A percentile compares a stretch with the other conserved stretches of the same genome.
Evolutionary conservation across 2,888 invertebrate species (phyloP).

Genomic region (Phyto melanocephala): DNA sequence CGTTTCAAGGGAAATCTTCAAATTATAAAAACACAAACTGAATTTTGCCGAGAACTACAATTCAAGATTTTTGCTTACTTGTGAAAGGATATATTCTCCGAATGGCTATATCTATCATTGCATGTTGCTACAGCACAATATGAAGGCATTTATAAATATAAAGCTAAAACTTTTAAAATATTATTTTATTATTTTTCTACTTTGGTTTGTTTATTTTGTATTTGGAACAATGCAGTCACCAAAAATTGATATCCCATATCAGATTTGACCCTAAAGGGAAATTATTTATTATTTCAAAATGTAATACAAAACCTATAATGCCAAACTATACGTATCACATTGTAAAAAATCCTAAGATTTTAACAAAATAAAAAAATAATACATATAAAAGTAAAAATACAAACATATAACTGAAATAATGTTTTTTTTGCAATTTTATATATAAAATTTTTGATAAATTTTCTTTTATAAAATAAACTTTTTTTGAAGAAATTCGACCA

Average conservation of each 20-base stretch:
- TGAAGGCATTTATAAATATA: slow-evolving; percentile 73
- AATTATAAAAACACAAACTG: background rate
- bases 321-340: too few relatives aligned
- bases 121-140: slow-evolving; percentile 77
- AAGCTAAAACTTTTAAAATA: background rate
- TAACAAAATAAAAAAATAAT: too few relatives aligned
- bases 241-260: background rate
- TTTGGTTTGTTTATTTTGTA: slow-evolving; percentile 28
- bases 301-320: too few relatives aligned
- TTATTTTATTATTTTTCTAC: background rate
- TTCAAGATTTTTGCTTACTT: slow-evolving; percentile 70
- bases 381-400: too few relatives aligned
- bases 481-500: too few relatives aligned
- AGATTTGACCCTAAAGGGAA: background rate
- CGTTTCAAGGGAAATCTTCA: slow-evolving; percentile 77
- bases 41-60: too few relatives aligned
- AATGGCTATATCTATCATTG: slow-evolving; percentile 76
- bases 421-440: too few relatives aligned
- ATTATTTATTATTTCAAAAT: too few relatives aligned
- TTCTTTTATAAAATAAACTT: too few relatives aligned
- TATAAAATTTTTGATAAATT: too few relatives aligned
- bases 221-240: slow-evolving; percentile 1
- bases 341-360: too few relatives aligned
- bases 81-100: slow-evolving; percentile 77
- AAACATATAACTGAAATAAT: too few relatives aligned